A percentile compares a stretch with the other conserved stretches of the same genome.
phyloP scores from a whole-genome alignment of 2,113 vertebrate species.

The Mobula hypostoma region DNA sequence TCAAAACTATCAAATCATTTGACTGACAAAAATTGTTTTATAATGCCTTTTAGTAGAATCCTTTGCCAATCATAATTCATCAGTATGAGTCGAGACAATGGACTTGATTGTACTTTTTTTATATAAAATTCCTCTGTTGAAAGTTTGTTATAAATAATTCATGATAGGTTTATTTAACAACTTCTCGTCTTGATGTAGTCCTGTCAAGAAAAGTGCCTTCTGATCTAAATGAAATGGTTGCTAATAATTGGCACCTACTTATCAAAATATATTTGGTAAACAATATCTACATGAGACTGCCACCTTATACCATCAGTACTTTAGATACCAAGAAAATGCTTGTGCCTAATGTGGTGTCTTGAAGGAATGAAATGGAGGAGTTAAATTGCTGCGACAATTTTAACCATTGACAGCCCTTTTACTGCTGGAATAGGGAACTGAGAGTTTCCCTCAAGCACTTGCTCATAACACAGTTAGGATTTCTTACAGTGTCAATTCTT shows the following conservation, averaged over 20 bases:
- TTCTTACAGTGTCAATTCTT: neutral
- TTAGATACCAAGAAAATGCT: neutral
- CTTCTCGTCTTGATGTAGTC: neutral
- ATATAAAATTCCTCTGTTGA: neutral
- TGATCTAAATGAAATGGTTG: neutral
- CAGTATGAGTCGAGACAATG: neutral
- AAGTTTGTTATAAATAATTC: slow-evolving; percentile 20
- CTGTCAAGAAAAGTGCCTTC: neutral
- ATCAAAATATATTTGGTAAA: neutral
- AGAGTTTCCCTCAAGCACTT: neutral
- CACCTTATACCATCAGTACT: neutral
- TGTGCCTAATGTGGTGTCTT: neutral
- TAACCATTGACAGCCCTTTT: neutral
- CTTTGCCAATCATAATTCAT: slow-evolving; percentile 19
- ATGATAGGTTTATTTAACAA: neutral
- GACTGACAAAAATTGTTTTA: slow-evolving; percentile 17
- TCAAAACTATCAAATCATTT: slow-evolving; percentile 28
- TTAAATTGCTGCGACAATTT: neutral
- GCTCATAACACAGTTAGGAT: neutral
- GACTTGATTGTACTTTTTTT: slow-evolving; percentile 23
- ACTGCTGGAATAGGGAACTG: neutral
- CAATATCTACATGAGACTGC: neutral
- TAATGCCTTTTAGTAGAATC: slow-evolving; percentile 14
- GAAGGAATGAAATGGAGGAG: neutral
- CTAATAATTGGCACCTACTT: neutral